A percentile compares a stretch with the other conserved stretches of the same genome.
Conservation (phyloP, 2,888 invertebrate genomes). For the Spilarctia lutea region DNA sequence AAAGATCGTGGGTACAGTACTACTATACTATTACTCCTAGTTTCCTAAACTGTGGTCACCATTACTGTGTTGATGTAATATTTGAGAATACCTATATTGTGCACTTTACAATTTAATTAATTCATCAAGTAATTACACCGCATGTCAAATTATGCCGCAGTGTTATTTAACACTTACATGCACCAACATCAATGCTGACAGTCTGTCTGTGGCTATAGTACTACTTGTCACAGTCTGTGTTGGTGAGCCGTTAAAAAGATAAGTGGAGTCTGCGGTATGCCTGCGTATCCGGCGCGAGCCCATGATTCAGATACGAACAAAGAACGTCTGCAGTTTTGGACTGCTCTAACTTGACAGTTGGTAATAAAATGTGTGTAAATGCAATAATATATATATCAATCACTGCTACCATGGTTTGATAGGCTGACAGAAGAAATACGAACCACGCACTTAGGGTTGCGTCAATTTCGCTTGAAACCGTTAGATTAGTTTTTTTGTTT, state of each 20-base stretch:
- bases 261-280: conserved; percentile 42
- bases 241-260: conserved; percentile 26
- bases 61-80: not conserved
- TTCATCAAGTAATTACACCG: not conserved
- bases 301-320: conserved; percentile 56
- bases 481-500: not conserved
- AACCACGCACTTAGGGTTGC: not conserved
- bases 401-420: not conserved
- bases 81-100: not conserved
- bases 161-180: not conserved
- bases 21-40: not conserved
- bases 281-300: conserved; percentile 42
- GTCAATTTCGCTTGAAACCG: not conserved
- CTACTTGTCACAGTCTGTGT: conserved; percentile 24
- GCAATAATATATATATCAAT: not conserved
- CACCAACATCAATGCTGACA: not conserved
- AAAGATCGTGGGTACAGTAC: not conserved
- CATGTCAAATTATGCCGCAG: not conserved
- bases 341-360: conserved; percentile 12
- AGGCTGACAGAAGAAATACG: not conserved
- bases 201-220: conserved; percentile 9
- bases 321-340: conserved; percentile 35
- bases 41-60: not conserved
- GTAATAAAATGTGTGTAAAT: not conserved
- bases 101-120: not conserved